phyloP scores from a whole-genome alignment of 2,888 invertebrate species.

The Parascotia fuliginaria region DNA sequence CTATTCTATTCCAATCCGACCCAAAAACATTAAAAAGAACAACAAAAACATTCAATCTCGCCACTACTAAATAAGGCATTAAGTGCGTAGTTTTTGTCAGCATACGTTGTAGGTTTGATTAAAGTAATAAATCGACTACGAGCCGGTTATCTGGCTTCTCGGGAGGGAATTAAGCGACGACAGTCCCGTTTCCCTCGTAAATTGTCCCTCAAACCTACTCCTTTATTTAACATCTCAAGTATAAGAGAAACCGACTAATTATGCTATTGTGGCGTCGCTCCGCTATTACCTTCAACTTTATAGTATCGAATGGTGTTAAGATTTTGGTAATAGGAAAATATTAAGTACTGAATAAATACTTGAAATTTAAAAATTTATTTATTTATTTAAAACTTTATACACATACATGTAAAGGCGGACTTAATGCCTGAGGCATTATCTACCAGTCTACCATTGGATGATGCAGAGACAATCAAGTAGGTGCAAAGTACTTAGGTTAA shows the following conservation, averaged over 20 bases:
- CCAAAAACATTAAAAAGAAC: slow-evolving; percentile 9
- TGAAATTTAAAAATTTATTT: no score
- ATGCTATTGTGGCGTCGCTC: slow-evolving; percentile 37
- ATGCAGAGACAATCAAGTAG: no score
- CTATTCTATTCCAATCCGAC: not conserved
- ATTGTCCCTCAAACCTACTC: slow-evolving; percentile 65
- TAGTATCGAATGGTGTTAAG: slow-evolving; percentile 38
- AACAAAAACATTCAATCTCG: slow-evolving; percentile 32
- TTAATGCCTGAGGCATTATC: no score
- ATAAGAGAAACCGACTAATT: slow-evolving; percentile 48
- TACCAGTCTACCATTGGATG: no score
- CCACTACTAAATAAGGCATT: slow-evolving; percentile 55
- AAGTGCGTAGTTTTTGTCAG: slow-evolving; percentile 72
- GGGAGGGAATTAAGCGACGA: slow-evolving; percentile 70
- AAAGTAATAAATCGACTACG: slow-evolving; percentile 75
- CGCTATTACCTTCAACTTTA: slow-evolving; percentile 43
- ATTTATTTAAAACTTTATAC: no score
- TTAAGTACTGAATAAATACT: no score
- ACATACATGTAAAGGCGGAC: no score
- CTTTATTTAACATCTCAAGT: slow-evolving; percentile 51
- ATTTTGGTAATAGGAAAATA: slow-evolving; percentile 23
- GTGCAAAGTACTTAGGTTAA: no score
- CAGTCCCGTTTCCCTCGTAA: slow-evolving; percentile 69
- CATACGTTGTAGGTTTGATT: slow-evolving; percentile 75
- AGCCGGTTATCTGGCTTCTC: slow-evolving; percentile 69